Conservation (phyloP, 2,113 vertebrate genomes). For the Bungarus multicinctus region DNA sequence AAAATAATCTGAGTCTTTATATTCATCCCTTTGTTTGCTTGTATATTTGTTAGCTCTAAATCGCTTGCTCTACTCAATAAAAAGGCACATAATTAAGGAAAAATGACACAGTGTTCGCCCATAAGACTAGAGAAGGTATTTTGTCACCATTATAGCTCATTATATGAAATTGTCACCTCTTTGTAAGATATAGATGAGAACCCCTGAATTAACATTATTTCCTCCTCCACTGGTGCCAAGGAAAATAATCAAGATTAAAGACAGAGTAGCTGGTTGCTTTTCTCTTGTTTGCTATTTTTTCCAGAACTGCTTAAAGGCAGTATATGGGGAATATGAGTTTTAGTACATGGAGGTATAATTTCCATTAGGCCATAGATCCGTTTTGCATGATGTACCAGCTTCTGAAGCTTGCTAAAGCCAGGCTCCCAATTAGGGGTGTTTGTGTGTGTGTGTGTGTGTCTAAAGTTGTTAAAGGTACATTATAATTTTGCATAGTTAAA, state of each 20-base stretch:
- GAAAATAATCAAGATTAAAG: not conserved
- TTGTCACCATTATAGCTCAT: constrained; percentile 19
- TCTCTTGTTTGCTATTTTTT: not conserved
- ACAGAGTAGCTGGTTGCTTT: not conserved
- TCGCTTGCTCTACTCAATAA: constrained; percentile 4
- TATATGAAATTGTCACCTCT: not conserved
- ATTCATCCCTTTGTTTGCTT: not conserved
- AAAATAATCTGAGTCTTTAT: not conserved
- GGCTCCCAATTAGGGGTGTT: not conserved
- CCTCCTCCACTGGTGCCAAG: constrained; percentile 16
- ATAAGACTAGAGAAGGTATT: not conserved
- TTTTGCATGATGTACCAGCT: not conserved
- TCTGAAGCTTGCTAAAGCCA: not conserved
- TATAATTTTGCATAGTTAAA: not conserved
- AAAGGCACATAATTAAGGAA: not conserved
- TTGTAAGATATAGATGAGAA: constrained; percentile 11
- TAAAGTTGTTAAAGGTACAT: not conserved
- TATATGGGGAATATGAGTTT: not conserved
- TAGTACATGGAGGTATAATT: not conserved
- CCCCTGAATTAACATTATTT: constrained; percentile 15
- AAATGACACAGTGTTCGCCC: constrained; percentile 7
- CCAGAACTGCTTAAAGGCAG: not conserved
- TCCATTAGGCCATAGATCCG: not conserved
- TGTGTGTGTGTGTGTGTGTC: too few species aligned
- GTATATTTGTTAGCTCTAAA: not conserved